Conservation (phyloP, 2,113 vertebrate genomes). For the Mobula birostris region DNA sequence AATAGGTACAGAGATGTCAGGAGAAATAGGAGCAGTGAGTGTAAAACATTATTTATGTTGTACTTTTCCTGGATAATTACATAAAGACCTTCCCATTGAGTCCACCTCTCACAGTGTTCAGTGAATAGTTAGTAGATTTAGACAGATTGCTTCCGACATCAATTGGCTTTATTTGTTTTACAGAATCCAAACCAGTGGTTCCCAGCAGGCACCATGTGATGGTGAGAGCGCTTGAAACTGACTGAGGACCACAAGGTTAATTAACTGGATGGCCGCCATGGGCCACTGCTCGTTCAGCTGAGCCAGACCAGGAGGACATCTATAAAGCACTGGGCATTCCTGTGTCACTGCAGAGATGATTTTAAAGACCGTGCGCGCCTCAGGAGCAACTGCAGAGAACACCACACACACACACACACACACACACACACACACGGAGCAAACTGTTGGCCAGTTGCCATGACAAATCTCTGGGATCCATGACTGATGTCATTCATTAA, state of each 20-base stretch:
- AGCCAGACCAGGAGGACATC: conserved; percentile 3
- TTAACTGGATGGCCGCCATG: neutral
- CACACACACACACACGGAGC: neutral
- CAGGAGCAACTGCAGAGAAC: neutral
- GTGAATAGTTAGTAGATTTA: neutral
- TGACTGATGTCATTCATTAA: neutral
- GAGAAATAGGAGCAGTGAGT: no score
- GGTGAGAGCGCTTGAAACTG: neutral
- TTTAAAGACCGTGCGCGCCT: neutral
- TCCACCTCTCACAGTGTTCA: neutral
- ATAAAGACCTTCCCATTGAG: neutral
- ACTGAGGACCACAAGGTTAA: neutral
- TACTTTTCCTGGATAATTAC: neutral
- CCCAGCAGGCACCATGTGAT: neutral
- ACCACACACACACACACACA: neutral
- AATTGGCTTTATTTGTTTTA: neutral
- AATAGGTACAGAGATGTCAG: no score
- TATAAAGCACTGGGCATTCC: conserved; percentile 20
- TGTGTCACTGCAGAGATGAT: neutral
- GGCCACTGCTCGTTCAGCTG: neutral
- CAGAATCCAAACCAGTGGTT: neutral
- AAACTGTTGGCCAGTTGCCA: neutral
- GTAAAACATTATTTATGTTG: neutral
- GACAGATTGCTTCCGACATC: neutral
- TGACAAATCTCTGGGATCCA: neutral